Evolutionary conservation across 1,140 invertebrate genomes (phyloP).

Genomic region (Drosophila pandora): DNA sequence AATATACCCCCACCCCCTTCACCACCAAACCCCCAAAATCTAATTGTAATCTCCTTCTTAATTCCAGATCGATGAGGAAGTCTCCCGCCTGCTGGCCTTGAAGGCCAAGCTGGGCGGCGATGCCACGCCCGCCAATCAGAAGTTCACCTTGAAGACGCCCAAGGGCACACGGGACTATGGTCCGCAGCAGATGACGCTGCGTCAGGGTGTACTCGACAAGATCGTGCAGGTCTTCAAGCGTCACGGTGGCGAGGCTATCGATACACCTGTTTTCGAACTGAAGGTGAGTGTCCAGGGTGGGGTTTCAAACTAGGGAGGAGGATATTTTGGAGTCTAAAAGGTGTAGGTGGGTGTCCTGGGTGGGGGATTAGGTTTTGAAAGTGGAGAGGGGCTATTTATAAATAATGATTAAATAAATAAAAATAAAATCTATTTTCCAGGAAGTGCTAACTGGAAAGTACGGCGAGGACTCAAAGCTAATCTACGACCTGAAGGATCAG

Average conservation of each 20-base stretch:
- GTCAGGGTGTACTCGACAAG: conserved; percentile 94
- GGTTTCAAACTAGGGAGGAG: background rate
- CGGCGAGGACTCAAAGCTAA: conserved; percentile 99
- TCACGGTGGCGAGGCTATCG: conserved; percentile 99
- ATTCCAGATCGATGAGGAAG: conserved; percentile 90
- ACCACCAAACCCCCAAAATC: background rate
- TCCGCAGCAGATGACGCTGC: conserved; percentile 96
- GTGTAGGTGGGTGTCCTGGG: no score
- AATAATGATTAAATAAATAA: background rate
- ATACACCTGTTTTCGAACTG: conserved; percentile 99
- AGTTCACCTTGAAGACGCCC: conserved; percentile 94
- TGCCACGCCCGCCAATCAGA: conserved; percentile 85
- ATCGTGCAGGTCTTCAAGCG: conserved; percentile 96
- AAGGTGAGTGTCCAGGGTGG: conserved; percentile 88
- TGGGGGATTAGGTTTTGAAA: no score
- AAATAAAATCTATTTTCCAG: conserved; percentile 83
- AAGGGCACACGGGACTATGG: conserved; percentile 98
- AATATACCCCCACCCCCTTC: conserved; percentile 11
- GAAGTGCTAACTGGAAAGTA: conserved; percentile 99
- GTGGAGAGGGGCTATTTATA: no score
- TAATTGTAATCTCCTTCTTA: conserved; percentile 6
- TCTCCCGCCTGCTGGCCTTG: conserved; percentile 90
- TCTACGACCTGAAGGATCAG: conserved; percentile 99
- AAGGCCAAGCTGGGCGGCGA: conserved; percentile 90
- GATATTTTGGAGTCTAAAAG: no score